phyloP scores from a whole-genome alignment of 2,888 invertebrate genomes.

The Myopa tessellatipennis region DNA sequence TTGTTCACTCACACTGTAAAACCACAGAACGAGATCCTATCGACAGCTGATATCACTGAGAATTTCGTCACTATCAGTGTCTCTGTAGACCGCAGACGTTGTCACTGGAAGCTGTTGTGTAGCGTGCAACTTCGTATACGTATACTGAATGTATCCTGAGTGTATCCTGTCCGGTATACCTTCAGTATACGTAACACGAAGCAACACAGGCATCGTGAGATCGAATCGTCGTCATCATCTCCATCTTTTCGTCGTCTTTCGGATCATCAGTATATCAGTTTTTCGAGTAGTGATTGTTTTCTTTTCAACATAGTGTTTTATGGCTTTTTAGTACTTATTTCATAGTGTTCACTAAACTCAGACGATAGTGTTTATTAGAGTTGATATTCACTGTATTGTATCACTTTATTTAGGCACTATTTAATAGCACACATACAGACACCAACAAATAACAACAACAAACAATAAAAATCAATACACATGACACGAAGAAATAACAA shows the following conservation, averaged over 20 bases:
- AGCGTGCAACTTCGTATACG: conserved; percentile 92
- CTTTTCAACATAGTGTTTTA: too few relatives aligned
- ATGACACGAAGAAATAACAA: too few relatives aligned
- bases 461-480: too few relatives aligned
- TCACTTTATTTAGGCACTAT: conserved; percentile 14
- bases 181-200: conserved; percentile 99
- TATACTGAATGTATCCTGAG: conserved; percentile 99
- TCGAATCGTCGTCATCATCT: background rate
- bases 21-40: too few relatives aligned
- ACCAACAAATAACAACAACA: background rate
- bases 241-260: background rate
- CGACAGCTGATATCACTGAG: too few relatives aligned
- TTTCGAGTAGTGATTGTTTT: too few relatives aligned
- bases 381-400: conserved; percentile 5
- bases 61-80: background rate
- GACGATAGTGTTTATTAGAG: background rate
- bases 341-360: background rate
- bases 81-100: background rate
- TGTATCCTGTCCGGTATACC: conserved; percentile 99
- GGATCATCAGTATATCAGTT: background rate
- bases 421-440: background rate
- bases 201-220: conserved; percentile 78
- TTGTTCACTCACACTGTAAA: too few relatives aligned
- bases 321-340: too few relatives aligned
- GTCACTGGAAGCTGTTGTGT: conserved; percentile 65